Base-by-base conservation (phyloP, 2,888 invertebrate species). In the Mesorhabditis belari region DNA sequence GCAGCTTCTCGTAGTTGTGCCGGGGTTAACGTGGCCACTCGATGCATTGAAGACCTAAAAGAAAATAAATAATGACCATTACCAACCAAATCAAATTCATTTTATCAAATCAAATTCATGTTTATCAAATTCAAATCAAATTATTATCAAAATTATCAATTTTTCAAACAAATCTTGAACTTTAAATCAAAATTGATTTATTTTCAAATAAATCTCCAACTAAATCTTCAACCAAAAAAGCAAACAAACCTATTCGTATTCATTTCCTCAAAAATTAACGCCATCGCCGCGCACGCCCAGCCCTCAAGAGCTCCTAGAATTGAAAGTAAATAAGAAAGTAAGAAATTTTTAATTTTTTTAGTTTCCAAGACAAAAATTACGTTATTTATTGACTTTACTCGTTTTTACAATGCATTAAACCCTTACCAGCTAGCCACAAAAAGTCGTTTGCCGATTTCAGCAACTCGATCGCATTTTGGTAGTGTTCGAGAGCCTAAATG, bases 401-500 rank as follows among this genome's bases (percentile, higher is more conserved):
- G 9, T 51, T 51, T 51, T 51, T 12, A 6, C 9, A n/a, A n/a
- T n/a, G n/a, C n/a, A n/a, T n/a, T n/a, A 51, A 4, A 29, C 12
- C 70, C 79, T 63, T 71, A 86, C 92, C 93, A 64, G 91, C 96
- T 57, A 95, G 85, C 98, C 98, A 98, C 12, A 98, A 84, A 87
- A 91, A 91, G 82, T 98, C 96, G 76, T 91, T 92, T 6, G 91
- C 90, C 5, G 58, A 89, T 87, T 90, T 89, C 54, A 98, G 85
- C 70, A 88, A 88, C 78, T 92, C 94, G 29, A 89, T 88, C 5
- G 95, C 90, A 57, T 88, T 88, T 77, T 88, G 87, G 81, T 95
- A 98, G 77, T 91, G 87, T 63, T 87, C 87, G 27, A 96, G 85
- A 53, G 95, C 91, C n/a, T n/a, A n/a, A n/a, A n/a, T n/a, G n/a